These are phyloP conservation scores for Sceliomorpha sp. DNA, from an alignment of 2,888 invertebrate genomes.

Conservation along the genomic window DNA sequence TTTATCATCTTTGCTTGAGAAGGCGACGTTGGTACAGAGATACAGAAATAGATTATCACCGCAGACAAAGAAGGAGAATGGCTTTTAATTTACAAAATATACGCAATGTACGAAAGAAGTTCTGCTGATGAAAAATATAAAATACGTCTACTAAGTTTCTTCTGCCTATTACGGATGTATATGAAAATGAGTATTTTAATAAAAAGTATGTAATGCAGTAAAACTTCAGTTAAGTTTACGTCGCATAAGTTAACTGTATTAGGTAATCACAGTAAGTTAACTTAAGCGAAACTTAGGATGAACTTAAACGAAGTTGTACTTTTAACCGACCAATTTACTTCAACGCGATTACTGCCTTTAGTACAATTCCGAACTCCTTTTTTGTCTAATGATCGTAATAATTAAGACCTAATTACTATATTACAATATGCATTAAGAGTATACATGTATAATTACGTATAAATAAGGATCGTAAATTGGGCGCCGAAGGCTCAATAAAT, in stretches of 20 bases:
- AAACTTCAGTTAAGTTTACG: neutral
- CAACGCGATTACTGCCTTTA: no score
- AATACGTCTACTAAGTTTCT: neutral
- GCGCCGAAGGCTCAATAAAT: constrained; percentile 65
- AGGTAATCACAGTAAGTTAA: no score
- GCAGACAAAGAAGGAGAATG: constrained; percentile 52
- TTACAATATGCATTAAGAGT: constrained; percentile 33
- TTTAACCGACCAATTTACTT: no score
- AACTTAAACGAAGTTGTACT: no score
- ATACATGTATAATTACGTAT: constrained; percentile 26
- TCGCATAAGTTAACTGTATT: constrained; percentile 1
- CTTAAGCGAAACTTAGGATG: no score
- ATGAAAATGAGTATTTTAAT: no score
- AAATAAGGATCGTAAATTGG: constrained; percentile 59
- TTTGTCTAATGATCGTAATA: constrained; percentile 20
- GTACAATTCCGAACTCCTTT: constrained; percentile 31
- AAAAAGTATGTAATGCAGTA: no score
- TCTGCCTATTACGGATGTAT: no score
- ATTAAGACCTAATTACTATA: constrained; percentile 29
- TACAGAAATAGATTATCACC: constrained; percentile 71
- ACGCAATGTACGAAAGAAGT: constrained; percentile 16
- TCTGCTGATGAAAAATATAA: no score
- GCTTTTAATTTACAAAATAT: constrained; percentile 13
- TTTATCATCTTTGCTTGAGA: constrained; percentile 72
- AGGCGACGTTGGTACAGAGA: constrained; percentile 78